Evolutionary conservation across 2,888 invertebrate species (phyloP), one percentile per base, ranked within the genome.

Genomic region (Philaethria dido): DNA sequence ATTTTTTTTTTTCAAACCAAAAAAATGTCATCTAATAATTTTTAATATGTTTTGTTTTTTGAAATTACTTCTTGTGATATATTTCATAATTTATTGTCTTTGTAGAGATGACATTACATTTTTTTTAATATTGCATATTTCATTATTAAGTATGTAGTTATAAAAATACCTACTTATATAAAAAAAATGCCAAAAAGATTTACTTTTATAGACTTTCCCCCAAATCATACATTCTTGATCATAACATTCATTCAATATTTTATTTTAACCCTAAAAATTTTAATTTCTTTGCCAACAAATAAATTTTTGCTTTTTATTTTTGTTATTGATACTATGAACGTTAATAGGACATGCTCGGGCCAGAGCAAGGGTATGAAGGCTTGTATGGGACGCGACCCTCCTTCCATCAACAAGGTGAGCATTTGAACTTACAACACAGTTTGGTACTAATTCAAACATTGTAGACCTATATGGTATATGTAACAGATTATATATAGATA

Each of bases 381-480:
- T 95, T 98, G 94, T 98, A 98, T 92, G 96, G 96, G 84, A 98
- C 98, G 88, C 96, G 98, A 85, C 97, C 97, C 78, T 97, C 97
- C 79, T 97, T 96, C 93, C 97, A 97, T 83, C 96, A 96, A 76
- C 96, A 95, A 97, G 97, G 97, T 97, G 96, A 94, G 86, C 74
- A 50, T 42, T 29, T 48, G 67, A 73, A 62, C 29, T 65, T 48
- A 39, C 71, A 77, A 77, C 76, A 69, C 72, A 75, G 78, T 80
- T 82, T 83, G 80, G 68, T 77, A 69, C 84, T 86, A 88, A 87
- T 83, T 47, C 25, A n/a, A 33, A 25, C 48, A 61, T 61, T 52
- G 62, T 55, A 50, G 29, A 63, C 13, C 45, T 60, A 20, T 64
- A 29, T 59, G 62, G 42, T 62, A 45, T 61, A 67, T 64, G 65